These are phyloP conservation scores for Toxostoma redivivum DNA, from an alignment of 2,113 vertebrate species.

Conservation along the genomic window DNA sequence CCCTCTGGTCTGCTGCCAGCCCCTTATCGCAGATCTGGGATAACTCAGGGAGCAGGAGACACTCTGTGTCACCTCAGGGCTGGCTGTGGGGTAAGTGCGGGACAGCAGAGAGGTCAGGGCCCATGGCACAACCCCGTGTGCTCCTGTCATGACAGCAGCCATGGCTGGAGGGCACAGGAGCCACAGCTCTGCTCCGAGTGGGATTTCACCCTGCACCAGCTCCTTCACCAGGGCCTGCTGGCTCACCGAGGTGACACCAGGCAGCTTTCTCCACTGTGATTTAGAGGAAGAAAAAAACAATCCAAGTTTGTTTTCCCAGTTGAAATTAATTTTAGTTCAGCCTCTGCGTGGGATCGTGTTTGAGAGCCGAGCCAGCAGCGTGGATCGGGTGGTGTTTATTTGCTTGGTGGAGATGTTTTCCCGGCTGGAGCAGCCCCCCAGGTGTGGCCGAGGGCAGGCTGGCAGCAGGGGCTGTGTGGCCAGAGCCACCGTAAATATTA, in stretches of 20 bases:
- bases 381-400: neutral
- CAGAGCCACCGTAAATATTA: neutral
- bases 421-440: neutral
- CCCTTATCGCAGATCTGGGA: accelerated
- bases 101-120: neutral
- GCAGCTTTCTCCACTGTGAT: neutral
- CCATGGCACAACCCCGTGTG: neutral
- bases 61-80: accelerated
- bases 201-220: neutral
- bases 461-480: neutral
- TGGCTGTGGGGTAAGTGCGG: neutral
- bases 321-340: neutral
- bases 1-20: neutral
- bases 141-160: neutral
- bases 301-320: neutral
- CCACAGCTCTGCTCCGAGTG: accelerated
- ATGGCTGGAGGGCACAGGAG: neutral
- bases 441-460: neutral
- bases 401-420: slow-evolving; percentile 3
- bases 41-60: neutral
- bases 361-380: neutral
- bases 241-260: neutral
- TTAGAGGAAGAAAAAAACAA: neutral
- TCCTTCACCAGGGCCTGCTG: neutral
- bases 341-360: neutral